These are phyloP conservation scores for Peromyscus aztecus DNA, from an alignment of 2,797 vertebrate genomes.

Conservation along the genomic window DNA sequence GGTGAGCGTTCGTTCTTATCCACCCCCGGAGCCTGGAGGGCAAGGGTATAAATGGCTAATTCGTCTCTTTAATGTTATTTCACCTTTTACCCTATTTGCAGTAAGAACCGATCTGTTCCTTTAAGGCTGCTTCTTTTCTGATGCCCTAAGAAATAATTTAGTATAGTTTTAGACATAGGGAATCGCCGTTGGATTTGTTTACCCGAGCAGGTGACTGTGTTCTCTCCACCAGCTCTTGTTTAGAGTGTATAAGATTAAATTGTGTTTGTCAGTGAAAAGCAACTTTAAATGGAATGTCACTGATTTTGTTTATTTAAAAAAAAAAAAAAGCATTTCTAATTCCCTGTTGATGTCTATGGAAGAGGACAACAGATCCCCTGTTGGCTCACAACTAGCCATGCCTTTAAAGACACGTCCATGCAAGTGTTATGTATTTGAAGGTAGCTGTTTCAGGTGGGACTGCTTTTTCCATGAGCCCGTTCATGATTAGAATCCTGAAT, in stretches of 20 bases:
- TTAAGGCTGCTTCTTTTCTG: slow-evolving; percentile 57
- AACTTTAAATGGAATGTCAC: slow-evolving; percentile 13
- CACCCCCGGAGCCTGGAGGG: slow-evolving; percentile 25
- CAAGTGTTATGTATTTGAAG: slow-evolving; percentile 38
- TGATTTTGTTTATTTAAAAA: not conserved
- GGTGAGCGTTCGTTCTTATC: slow-evolving; percentile 90
- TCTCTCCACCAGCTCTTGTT: slow-evolving; percentile 9
- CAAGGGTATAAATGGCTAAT: not conserved
- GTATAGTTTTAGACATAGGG: slow-evolving; percentile 44
- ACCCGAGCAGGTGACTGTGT: not conserved
- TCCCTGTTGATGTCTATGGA: slow-evolving; percentile 46
- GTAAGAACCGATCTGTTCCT: not conserved
- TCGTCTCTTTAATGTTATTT: not conserved
- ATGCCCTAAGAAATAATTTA: slow-evolving; percentile 40
- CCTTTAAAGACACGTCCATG: slow-evolving; percentile 28
- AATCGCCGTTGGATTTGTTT: slow-evolving; percentile 40
- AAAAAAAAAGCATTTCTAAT: not conserved
- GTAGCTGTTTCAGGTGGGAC: slow-evolving; percentile 12
- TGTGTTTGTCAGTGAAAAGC: slow-evolving; percentile 54
- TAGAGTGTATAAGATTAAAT: not conserved
- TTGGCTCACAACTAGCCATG: not conserved
- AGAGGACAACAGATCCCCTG: not conserved
- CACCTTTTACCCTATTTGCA: not conserved
- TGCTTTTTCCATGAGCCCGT: slow-evolving; percentile 39
- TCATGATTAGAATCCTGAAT: slow-evolving; percentile 45